Conservation (phyloP, 2,113 vertebrate genomes). For the Falco punctatus region DNA sequence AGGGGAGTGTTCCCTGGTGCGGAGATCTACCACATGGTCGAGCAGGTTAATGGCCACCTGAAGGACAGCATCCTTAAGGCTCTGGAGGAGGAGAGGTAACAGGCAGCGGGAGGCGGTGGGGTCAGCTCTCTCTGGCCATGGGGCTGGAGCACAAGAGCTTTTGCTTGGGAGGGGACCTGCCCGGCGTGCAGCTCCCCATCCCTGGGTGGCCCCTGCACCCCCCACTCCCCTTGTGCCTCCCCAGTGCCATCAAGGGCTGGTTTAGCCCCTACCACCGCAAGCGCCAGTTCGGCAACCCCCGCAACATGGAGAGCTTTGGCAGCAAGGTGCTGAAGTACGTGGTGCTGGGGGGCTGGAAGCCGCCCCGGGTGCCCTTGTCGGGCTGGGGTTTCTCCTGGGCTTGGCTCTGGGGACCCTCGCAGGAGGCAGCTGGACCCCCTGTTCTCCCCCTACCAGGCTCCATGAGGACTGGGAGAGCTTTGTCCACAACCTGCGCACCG, state of each 20-base stretch:
- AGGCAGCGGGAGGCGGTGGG: accelerated
- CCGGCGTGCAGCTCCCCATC: accelerated
- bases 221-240: background rate
- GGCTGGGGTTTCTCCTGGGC: background rate
- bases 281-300: constrained; percentile 78
- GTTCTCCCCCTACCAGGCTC: constrained; percentile 24
- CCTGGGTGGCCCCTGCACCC: background rate
- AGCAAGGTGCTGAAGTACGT: constrained; percentile 75
- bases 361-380: accelerated
- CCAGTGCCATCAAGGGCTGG: constrained; percentile 74
- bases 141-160: background rate
- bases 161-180: background rate
- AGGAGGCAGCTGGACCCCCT: background rate
- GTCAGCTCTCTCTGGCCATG: accelerated
- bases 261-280: constrained; percentile 78
- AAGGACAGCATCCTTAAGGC: constrained; percentile 54
- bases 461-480: constrained; percentile 74
- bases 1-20: constrained; percentile 66
- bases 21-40: constrained; percentile 77
- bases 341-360: background rate
- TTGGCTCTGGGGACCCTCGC: accelerated
- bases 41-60: constrained; percentile 69
- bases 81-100: constrained; percentile 69
- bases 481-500: constrained; percentile 53
- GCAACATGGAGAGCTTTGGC: constrained; percentile 74